Base-by-base conservation (phyloP, 2,797 vertebrate species). In the Thripadectes ignobilis region DNA sequence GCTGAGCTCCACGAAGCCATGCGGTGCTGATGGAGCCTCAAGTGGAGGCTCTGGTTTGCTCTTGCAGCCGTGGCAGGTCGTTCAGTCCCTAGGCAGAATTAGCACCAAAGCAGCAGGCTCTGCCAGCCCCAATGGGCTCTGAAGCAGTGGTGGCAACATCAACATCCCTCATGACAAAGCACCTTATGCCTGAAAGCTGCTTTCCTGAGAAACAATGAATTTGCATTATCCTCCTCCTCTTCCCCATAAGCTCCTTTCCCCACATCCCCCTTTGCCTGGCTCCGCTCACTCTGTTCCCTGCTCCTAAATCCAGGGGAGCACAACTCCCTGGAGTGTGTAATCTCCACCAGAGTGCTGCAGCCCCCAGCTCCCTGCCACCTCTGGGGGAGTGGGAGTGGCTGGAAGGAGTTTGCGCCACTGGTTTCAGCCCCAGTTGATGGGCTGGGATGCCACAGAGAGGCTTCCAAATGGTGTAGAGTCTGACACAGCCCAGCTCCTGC, bases 111-210 rank as follows among this genome's bases (percentile, higher is more conserved):
- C 49, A 49, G 83, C 24, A 88, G 67, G 59, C 36, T 72, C 59
- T 29, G 36, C 2, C 23, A 80, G 65, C 81, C 77, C 65, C 2
- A 4, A 26, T 0, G 18, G 71, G 78, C 78, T 78, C 79, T 43
- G 34, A 85, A 52, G 32, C 18, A 1, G 30, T 7, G 3, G 29
- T 8, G 4, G 71, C 73, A 46, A 73, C n/a, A 58, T 65, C 0
- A 0, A 63, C 61, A 61, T 43, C 66, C 43, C 91, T 68, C 87
- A 78, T 93, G 91, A 95, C 94, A 72, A 95, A 95, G 93, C 89
- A 91, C 85, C 95, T 95, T 57, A 77, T 1, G 65, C 77, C 80
- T 57, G 59, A 71, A 71, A 92, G 57, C 84, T 9, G 29, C 84
- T 71, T 77, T 77, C 88, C 65, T 14, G 23, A 63, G 84, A 74